Percentiles rank a stretch among this genome's conserved stretches.
These are phyloP conservation scores for Tretioscincus oriximinensis DNA, from an alignment of 2,113 vertebrate species.

Conservation along the genomic window DNA sequence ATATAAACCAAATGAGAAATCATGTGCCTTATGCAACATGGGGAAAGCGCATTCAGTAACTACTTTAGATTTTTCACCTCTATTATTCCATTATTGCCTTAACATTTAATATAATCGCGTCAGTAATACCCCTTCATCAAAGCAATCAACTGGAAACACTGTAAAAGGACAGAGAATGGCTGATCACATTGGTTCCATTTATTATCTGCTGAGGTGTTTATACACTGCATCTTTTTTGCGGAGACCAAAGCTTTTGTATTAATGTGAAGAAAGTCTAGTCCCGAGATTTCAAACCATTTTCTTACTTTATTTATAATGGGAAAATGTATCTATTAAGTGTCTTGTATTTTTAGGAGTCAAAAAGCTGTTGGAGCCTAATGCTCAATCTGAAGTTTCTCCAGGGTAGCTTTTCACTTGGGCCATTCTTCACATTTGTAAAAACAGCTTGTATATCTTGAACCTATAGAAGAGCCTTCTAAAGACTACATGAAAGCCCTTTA, in stretches of 20 bases:
- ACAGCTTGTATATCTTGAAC: not conserved
- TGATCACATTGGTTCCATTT: not conserved
- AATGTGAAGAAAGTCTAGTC: not conserved
- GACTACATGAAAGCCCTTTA: not conserved
- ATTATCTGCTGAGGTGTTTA: not conserved
- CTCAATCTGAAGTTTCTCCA: conserved; percentile 1
- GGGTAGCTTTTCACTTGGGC: not conserved
- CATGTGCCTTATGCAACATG: not conserved
- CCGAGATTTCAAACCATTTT: not conserved
- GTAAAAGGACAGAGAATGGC: not conserved
- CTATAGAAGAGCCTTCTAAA: not conserved
- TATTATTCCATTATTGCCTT: not conserved
- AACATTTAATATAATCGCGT: not conserved
- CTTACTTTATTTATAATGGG: not conserved
- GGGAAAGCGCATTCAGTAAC: not conserved
- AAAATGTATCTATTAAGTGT: not conserved
- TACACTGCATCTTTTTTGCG: not conserved
- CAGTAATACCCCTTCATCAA: not conserved
- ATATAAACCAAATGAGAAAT: not conserved
- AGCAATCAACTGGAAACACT: not conserved
- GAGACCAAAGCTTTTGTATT: not conserved
- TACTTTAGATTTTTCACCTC: not conserved
- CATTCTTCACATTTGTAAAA: conserved; percentile 5
- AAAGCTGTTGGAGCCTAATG: not conserved
- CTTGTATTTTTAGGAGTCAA: conserved; percentile 2